These are phyloP conservation scores for Diachasma alloeum DNA, from an alignment of 1,140 invertebrate species.

Conservation along the genomic window DNA sequence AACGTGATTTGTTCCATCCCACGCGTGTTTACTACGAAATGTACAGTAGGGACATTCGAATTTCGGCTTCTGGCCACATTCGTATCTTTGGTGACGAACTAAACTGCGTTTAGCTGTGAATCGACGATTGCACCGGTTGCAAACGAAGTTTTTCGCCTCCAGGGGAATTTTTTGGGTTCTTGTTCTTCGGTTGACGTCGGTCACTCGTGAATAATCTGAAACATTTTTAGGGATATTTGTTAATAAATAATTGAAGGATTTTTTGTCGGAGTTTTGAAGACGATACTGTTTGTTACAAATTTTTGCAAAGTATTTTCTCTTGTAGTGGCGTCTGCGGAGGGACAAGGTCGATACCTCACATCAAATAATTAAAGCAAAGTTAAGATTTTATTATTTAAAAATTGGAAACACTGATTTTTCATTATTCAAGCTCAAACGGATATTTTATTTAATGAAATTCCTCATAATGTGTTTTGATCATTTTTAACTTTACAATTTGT, in stretches of 20 bases:
- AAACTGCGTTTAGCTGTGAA: constrained; percentile 57
- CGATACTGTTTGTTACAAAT: too few species aligned
- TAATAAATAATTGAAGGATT: background rate
- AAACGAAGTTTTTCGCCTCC: background rate
- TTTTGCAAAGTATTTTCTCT: too few species aligned
- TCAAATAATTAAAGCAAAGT: background rate
- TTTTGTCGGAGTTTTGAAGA: too few species aligned
- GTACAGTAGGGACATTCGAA: constrained; percentile 71
- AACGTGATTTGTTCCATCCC: constrained; percentile 51
- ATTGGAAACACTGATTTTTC: background rate
- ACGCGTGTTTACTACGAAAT: constrained; percentile 51
- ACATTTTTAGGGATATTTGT: background rate
- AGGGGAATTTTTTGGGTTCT: background rate
- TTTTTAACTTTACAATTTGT: background rate
- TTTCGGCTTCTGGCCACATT: constrained; percentile 74
- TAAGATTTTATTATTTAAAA: background rate
- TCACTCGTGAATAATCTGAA: background rate
- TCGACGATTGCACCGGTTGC: constrained; percentile 18
- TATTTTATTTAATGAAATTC: background rate
- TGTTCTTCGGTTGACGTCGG: background rate
- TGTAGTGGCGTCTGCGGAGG: too few species aligned
- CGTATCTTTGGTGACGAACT: constrained; percentile 72
- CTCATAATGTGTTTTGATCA: background rate
- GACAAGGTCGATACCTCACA: background rate
- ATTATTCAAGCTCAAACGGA: background rate